phyloP scores from a whole-genome alignment of 92 coral and sea anemone species.

The Montipora capitata region DNA sequence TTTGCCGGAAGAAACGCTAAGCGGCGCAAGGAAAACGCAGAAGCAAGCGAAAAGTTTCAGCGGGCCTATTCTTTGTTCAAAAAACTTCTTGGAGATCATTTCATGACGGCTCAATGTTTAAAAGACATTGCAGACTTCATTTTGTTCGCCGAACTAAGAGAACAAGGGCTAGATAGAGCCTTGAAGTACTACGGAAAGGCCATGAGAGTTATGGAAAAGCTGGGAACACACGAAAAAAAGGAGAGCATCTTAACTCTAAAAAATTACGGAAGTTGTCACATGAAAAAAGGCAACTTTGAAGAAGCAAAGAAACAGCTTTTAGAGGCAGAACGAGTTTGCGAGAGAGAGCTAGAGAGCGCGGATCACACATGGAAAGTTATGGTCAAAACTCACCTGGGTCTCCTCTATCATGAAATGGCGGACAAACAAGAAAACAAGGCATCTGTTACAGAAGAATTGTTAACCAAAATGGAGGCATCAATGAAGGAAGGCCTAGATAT shows the following conservation, averaged over 20 bases:
- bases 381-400: slow-evolving; percentile 34
- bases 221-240: slow-evolving; percentile 8
- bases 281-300: slow-evolving; percentile 1
- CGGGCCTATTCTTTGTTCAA: slow-evolving; percentile 2
- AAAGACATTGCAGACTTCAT: slow-evolving; percentile 45
- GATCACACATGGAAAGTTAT: slow-evolving; percentile 28
- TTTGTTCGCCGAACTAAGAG: neutral
- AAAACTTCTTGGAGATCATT: slow-evolving; percentile 28
- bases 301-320: slow-evolving; percentile 21
- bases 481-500: slow-evolving; percentile 34
- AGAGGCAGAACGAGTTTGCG: slow-evolving; percentile 30
- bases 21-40: neutral
- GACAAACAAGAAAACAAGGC: too few relatives aligned
- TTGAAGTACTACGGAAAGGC: slow-evolving; percentile 8
- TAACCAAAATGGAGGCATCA: neutral
- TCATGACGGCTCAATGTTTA: slow-evolving; percentile 44
- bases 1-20: neutral
- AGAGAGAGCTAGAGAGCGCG: slow-evolving; percentile 37
- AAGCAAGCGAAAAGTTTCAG: neutral
- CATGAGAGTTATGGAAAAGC: neutral
- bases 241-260: slow-evolving; percentile 45
- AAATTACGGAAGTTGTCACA: slow-evolving; percentile 29
- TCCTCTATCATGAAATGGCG: slow-evolving; percentile 1
- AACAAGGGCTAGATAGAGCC: neutral
- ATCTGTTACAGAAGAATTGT: neutral